These are phyloP conservation scores for Pseudochromis fuscus DNA, from an alignment of 2,797 vertebrate genomes.

Conservation along the genomic window DNA sequence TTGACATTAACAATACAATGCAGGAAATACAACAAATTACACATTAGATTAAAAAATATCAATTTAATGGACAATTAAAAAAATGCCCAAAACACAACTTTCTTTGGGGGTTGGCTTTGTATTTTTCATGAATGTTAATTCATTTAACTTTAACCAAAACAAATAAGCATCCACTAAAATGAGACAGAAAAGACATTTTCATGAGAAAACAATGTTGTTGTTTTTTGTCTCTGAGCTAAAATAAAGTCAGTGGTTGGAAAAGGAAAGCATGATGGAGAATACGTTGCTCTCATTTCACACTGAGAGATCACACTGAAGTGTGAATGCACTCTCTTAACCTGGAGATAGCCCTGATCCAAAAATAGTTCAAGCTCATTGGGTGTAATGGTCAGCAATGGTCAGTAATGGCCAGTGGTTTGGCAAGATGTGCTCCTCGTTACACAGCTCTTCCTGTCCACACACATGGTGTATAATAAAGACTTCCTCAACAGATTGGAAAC, in stretches of 20 bases:
- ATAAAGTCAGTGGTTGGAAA: constrained; percentile 40
- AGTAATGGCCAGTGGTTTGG: constrained; percentile 83
- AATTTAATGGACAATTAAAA: background rate
- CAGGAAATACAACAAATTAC: constrained; percentile 23
- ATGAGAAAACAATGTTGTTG: constrained; percentile 23
- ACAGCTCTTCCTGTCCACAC: constrained; percentile 79
- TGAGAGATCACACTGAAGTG: constrained; percentile 41
- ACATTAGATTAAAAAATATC: background rate
- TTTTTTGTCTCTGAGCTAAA: constrained; percentile 25
- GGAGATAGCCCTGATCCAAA: constrained; percentile 65
- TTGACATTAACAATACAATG: constrained; percentile 21
- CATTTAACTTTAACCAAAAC: constrained; percentile 40
- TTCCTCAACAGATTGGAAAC: constrained; percentile 80
- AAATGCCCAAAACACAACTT: background rate
- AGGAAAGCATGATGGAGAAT: constrained; percentile 15
- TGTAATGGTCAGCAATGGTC: constrained; percentile 79
- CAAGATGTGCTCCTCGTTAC: constrained; percentile 60
- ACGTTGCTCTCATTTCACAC: constrained; percentile 22
- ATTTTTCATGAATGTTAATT: too few species aligned
- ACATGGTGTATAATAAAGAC: constrained; percentile 78
- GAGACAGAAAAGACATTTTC: constrained; percentile 44
- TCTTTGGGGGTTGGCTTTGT: too few species aligned
- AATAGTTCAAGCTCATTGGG: constrained; percentile 73
- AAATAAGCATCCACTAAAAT: constrained; percentile 36
- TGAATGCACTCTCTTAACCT: constrained; percentile 66